Conservation (phyloP, 1,140 invertebrate species). For the Apis laboriosa region DNA sequence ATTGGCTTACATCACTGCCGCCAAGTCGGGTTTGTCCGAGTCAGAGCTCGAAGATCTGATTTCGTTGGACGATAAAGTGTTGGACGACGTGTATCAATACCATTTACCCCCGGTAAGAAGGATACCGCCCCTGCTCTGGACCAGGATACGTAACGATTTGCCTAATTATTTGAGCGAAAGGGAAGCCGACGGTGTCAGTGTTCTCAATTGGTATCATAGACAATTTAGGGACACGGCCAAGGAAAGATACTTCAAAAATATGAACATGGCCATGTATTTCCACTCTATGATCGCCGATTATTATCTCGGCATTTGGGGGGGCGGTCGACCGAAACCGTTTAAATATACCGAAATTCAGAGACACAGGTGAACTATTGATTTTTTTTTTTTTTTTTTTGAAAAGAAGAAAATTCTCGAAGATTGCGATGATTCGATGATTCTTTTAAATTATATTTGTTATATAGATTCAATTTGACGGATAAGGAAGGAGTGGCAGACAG, state of each 20-base stretch:
- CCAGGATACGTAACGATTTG: conserved; percentile 95
- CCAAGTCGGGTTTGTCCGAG: conserved; percentile 95
- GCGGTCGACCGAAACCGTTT: conserved; percentile 96
- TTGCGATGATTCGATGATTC: conserved; percentile 7
- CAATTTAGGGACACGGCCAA: conserved; percentile 97
- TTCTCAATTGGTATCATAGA: conserved; percentile 98
- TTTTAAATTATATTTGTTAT: conserved; percentile 41
- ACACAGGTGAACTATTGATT: conserved; percentile 83
- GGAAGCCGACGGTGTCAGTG: conserved; percentile 97
- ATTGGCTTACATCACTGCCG: conserved; percentile 96
- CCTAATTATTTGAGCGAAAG: conserved; percentile 97
- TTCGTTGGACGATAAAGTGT: conserved; percentile 94
- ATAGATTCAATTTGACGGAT: conserved; percentile 90
- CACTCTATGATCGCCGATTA: conserved; percentile 99
- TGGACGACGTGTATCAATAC: conserved; percentile 99
- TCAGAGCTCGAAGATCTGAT: conserved; percentile 97
- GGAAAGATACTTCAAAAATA: conserved; percentile 98
- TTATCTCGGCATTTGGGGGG: conserved; percentile 97
- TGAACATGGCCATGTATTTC: conserved; percentile 97
- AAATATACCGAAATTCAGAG: conserved; percentile 98
- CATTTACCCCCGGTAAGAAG: conserved; percentile 96
- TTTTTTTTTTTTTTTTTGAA: background rate
- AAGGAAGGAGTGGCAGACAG: conserved; percentile 96
- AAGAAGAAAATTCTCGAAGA: background rate
- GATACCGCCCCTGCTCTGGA: conserved; percentile 98